A percentile compares a stretch with the other conserved stretches of the same genome.
Evolutionary conservation across 2,113 vertebrate genomes (phyloP).

Genomic region (Oncorhynchus nerka): DNA sequence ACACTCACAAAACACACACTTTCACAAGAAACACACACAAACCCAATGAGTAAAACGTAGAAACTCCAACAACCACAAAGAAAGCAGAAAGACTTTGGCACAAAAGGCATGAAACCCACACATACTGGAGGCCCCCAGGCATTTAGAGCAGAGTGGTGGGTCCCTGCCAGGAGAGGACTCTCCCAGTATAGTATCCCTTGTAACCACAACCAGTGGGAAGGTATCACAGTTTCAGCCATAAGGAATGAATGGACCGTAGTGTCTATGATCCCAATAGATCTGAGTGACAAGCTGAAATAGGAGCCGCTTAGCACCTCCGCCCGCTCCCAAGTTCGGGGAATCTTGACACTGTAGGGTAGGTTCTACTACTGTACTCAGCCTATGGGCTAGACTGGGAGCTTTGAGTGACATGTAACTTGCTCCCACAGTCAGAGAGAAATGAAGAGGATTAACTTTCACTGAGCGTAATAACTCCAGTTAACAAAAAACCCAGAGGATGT

Average conservation of each 20-base stretch:
- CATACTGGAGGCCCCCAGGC: background rate
- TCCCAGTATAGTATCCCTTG: constrained; percentile 33
- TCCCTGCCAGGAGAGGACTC: background rate
- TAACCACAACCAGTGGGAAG: constrained; percentile 52
- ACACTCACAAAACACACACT: background rate
- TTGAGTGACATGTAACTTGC: too few species aligned
- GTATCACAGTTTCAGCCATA: constrained; percentile 31
- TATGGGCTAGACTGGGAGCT: too few species aligned
- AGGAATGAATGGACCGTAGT: constrained; percentile 26
- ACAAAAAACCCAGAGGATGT: too few species aligned
- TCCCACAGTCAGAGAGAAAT: too few species aligned
- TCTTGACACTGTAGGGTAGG: too few species aligned
- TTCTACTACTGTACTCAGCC: too few species aligned
- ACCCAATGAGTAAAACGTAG: background rate
- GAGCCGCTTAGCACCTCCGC: too few species aligned
- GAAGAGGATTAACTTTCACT: too few species aligned
- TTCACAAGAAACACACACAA: background rate
- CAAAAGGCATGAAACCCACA: background rate
- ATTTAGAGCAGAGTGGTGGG: too few species aligned
- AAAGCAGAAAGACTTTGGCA: background rate
- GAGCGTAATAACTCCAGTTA: too few species aligned
- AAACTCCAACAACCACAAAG: background rate
- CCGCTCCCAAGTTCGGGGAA: too few species aligned
- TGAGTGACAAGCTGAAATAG: too few species aligned
- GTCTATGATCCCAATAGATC: constrained; percentile 42